These are phyloP conservation scores for Tychaedon coryphoeus DNA, from an alignment of 2,113 vertebrate genomes.

Conservation along the genomic window DNA sequence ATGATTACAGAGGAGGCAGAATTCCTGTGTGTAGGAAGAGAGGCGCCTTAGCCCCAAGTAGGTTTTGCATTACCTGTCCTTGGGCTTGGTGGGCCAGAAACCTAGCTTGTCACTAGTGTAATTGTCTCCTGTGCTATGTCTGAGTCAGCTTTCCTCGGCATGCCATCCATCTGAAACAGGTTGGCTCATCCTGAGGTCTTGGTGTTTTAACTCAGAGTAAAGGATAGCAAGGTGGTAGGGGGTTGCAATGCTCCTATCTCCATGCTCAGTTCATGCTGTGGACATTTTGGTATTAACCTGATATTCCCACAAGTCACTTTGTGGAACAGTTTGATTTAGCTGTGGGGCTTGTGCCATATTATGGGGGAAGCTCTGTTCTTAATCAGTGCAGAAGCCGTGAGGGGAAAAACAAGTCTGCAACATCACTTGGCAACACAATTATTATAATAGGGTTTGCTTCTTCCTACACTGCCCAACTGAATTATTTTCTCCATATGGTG, in stretches of 20 bases:
- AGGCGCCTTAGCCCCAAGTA: background rate
- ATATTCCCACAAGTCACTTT: background rate
- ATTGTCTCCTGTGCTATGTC: background rate
- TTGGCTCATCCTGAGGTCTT: background rate
- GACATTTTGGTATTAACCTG: background rate
- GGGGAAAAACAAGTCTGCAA: constrained; percentile 53
- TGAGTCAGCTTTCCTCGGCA: background rate
- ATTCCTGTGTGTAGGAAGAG: background rate
- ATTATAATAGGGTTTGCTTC: constrained; percentile 58
- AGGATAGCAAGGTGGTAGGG: background rate
- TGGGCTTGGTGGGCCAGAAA: background rate
- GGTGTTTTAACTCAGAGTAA: background rate
- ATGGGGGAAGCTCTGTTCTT: constrained; percentile 44
- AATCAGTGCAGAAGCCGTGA: background rate
- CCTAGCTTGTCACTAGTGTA: background rate
- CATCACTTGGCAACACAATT: constrained; percentile 63
- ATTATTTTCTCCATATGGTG: constrained; percentile 62
- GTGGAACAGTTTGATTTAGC: background rate
- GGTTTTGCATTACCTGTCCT: background rate
- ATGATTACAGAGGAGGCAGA: background rate
- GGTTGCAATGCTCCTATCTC: background rate
- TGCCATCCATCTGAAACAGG: fast-evolving
- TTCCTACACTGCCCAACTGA: constrained; percentile 60
- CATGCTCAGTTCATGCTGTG: background rate
- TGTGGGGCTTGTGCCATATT: background rate